Evolutionary conservation across 2,888 invertebrate genomes (phyloP).

Genomic region (Diloba caeruleocephala): DNA sequence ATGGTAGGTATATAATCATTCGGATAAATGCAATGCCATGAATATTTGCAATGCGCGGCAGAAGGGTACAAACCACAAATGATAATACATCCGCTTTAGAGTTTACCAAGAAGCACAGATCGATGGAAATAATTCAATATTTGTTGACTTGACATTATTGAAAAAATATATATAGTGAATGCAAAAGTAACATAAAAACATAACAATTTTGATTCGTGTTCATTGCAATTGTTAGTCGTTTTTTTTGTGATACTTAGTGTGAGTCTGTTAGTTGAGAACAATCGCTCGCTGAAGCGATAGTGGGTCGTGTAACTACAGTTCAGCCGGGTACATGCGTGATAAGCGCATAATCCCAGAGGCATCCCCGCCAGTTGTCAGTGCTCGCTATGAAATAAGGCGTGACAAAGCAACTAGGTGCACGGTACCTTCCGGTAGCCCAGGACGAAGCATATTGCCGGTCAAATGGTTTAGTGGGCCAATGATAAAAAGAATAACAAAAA

Average conservation of each 20-base stretch:
- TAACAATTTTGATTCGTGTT: constrained; percentile 51
- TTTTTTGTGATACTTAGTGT: constrained; percentile 42
- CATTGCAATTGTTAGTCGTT: constrained; percentile 45
- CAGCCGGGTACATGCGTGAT: constrained; percentile 81
- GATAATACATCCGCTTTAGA: constrained; percentile 86
- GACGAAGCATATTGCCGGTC: constrained; percentile 83
- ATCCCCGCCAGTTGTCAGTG: constrained; percentile 71
- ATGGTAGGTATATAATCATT: constrained; percentile 65
- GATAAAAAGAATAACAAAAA: constrained; percentile 77
- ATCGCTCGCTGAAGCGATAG: constrained; percentile 69
- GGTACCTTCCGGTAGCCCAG: constrained; percentile 76
- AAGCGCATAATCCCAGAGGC: constrained; percentile 69
- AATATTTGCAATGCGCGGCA: constrained; percentile 79
- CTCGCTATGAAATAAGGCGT: constrained; percentile 85
- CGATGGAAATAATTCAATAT: constrained; percentile 70
- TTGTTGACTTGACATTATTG: constrained; percentile 61
- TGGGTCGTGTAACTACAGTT: constrained; percentile 66
- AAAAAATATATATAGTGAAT: constrained; percentile 73
- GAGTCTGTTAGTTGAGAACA: constrained; percentile 45
- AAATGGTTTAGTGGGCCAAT: constrained; percentile 82
- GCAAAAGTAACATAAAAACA: constrained; percentile 72
- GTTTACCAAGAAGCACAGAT: constrained; percentile 88
- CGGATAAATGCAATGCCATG: constrained; percentile 80
- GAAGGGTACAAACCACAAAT: constrained; percentile 84
- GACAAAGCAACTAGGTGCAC: constrained; percentile 87